These are phyloP conservation scores for Cassiopea xamachana DNA, from an alignment of 30 jellyfish, hydroid and myxozoan species.

Conservation along the genomic window DNA sequence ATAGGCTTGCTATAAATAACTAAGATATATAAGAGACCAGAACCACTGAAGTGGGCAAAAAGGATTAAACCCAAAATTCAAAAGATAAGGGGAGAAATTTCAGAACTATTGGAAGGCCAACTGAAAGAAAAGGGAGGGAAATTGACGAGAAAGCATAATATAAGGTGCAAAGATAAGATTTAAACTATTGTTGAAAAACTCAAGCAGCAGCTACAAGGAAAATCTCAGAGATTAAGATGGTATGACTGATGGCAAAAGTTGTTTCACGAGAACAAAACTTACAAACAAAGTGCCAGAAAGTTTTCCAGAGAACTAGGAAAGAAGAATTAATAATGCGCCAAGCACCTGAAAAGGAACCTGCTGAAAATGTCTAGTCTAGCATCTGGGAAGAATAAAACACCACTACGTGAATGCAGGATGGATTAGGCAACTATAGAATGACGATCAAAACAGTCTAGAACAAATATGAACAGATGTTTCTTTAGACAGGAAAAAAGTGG, in stretches of 20 bases:
- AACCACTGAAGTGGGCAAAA: not conserved
- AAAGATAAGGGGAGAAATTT: not conserved
- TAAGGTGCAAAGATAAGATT: not conserved
- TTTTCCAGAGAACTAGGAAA: not conserved
- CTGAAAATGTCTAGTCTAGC: not conserved
- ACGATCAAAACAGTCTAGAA: not conserved
- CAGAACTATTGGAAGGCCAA: not conserved
- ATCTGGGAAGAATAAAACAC: not conserved
- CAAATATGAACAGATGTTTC: not conserved
- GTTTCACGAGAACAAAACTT: not conserved
- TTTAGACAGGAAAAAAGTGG: not conserved
- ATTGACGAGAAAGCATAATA: not conserved
- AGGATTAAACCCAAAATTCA: not conserved
- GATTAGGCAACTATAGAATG: not conserved
- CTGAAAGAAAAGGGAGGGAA: not conserved
- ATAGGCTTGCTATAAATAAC: not conserved
- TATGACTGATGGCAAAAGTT: not conserved
- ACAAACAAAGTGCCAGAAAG: not conserved
- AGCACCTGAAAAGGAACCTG: slow-evolving; percentile 2
- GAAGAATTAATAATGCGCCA: not conserved
- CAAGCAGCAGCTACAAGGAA: slow-evolving; percentile 29
- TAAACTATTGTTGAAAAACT: not conserved
- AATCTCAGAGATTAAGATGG: slow-evolving; percentile 10
- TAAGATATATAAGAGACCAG: not conserved
- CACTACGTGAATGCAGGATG: not conserved